Evolutionary conservation across 2,888 invertebrate genomes (phyloP), one percentile per base, ranked within the genome.

Genomic region (Empis livida): DNA sequence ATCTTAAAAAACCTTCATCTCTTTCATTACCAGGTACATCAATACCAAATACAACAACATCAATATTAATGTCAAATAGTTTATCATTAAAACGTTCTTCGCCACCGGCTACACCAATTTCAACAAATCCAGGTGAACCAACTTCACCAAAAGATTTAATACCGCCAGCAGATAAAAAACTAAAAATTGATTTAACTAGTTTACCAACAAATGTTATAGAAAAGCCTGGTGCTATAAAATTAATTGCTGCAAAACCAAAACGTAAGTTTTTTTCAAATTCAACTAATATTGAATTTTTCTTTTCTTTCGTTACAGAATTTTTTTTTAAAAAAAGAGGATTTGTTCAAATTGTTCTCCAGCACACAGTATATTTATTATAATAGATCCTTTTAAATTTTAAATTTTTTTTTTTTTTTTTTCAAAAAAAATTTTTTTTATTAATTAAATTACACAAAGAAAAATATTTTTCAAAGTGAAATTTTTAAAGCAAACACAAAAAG

Each of bases 191-290:
- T 54, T 74, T 68, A 59, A 65, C 65, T 45, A 60, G 71, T 52
- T 73, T 65, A 43, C 55, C 64, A 59, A 60, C 65, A 44, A 64
- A 69, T 53, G 55, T 60, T 2, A 70, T 77, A 37, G 87, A 87
- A 61, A 80, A 84, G 65, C 84, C 84, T 32, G 88, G 87, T 55
- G 77, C 82, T 55, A 85, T 89, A 57, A 92, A 92, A 74, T 72
- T 90, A 55, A 90, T 91, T 60, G 82, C 90, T 57, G 79, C 90
- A 54, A 88, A 89, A 75, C 84, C 84, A 55, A 89, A 88, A 79
- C 87, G 92, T 93, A 84, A 87, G 91, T 86, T 76, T 75, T 10
- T 44, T 46, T 49, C 32, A 17, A 46, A 14, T 44, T 44, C 17
- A 17, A 17, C 20, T 39, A 13, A 13, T 3, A 11, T 13, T 5